Percentiles rank a stretch among this genome's conserved stretches.
Conservation (phyloP, 2,888 invertebrate species). For the Boloria selene region DNA sequence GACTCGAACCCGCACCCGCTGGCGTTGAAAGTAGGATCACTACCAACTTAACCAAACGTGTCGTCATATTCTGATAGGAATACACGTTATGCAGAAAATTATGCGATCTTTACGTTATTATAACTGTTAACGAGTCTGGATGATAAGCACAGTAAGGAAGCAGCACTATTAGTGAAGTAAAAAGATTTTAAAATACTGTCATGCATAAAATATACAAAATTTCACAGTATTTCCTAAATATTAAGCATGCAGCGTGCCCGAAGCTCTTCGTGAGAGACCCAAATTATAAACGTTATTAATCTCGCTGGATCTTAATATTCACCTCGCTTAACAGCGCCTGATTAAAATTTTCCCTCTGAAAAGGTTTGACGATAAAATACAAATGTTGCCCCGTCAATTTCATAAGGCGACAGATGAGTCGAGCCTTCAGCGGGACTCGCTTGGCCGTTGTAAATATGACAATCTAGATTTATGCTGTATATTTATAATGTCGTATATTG, state of each 20-base stretch:
- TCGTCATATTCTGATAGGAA: too few relatives aligned
- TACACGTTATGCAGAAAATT: too few relatives aligned
- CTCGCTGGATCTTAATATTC: conserved; percentile 45
- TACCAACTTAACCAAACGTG: too few relatives aligned
- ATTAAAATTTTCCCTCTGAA: conserved; percentile 55
- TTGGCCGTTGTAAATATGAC: conserved; percentile 18
- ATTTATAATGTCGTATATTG: neutral
- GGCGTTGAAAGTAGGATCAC: too few relatives aligned
- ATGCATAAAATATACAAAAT: neutral
- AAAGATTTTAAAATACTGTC: neutral
- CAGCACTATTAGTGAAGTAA: too few relatives aligned
- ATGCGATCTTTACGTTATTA: too few relatives aligned
- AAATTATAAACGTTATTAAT: conserved; percentile 45
- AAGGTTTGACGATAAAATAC: conserved; percentile 62
- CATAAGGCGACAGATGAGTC: conserved; percentile 45
- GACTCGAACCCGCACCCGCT: too few relatives aligned
- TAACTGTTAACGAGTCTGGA: too few relatives aligned
- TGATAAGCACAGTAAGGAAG: too few relatives aligned
- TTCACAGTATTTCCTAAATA: neutral
- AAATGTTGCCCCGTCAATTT: conserved; percentile 62
- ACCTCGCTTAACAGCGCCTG: conserved; percentile 45
- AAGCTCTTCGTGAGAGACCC: conserved; percentile 14
- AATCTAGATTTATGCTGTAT: conserved; percentile 5
- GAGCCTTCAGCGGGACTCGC: conserved; percentile 24
- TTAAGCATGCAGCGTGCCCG: conserved; percentile 11